A percentile compares a stretch with the other conserved stretches of the same genome.
Evolutionary conservation across 2,113 vertebrate species (phyloP).

Genomic region (Pyrgilauda ruficollis): DNA sequence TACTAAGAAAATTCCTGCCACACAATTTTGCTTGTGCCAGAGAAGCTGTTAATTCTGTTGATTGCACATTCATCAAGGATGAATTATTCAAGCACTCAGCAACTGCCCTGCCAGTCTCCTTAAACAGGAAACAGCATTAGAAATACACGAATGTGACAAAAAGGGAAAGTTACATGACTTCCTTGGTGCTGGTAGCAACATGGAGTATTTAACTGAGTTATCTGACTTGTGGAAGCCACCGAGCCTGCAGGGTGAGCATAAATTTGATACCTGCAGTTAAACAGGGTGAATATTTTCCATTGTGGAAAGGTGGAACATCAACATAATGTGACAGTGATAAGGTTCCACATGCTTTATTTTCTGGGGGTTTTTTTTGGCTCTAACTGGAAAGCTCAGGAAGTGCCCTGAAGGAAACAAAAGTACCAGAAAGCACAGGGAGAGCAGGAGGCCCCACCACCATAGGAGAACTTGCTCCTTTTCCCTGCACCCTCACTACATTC

Average conservation of each 20-base stretch:
- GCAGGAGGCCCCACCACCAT: accelerated
- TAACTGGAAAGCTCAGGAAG: background rate
- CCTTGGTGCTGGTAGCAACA: background rate
- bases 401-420: background rate
- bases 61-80: background rate
- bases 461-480: background rate
- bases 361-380: background rate
- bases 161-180: background rate
- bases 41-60: background rate
- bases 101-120: background rate
- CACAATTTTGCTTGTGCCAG: background rate
- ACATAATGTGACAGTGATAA: background rate
- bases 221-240: background rate
- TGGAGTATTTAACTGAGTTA: background rate
- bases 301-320: background rate
- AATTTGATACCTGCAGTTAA: background rate
- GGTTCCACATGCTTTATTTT: background rate
- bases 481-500: background rate
- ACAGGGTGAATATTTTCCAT: background rate
- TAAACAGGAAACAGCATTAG: background rate
- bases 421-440: background rate
- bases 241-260: background rate
- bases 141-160: background rate
- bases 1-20: background rate
- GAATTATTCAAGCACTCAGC: background rate